Conservation (phyloP, 2,888 invertebrate species). For the Tricholauxania praeusta region DNA sequence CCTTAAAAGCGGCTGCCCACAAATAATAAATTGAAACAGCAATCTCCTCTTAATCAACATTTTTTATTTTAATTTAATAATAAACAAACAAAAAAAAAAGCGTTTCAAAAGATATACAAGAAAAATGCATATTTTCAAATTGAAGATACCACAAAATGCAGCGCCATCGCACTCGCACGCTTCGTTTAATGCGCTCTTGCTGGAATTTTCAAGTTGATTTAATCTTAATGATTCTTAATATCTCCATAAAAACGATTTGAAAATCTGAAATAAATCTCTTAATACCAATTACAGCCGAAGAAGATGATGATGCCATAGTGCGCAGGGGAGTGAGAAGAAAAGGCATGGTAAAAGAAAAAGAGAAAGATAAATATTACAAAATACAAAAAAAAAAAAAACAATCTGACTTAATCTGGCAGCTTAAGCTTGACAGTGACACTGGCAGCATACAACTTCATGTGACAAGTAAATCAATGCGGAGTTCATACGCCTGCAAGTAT, state of each 20-base stretch:
- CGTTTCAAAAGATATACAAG: too few relatives aligned
- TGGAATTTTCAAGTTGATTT: slow-evolving; percentile 9
- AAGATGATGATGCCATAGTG: neutral
- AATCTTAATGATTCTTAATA: slow-evolving; percentile 20
- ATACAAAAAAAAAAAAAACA: neutral
- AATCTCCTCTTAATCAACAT: slow-evolving; percentile 11
- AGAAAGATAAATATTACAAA: neutral
- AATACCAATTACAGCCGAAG: slow-evolving; percentile 14
- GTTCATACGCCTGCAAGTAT: slow-evolving; percentile 1
- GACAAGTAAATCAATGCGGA: slow-evolving; percentile 10
- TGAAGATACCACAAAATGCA: too few relatives aligned
- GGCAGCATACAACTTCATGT: neutral
- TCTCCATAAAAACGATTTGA: slow-evolving; percentile 8
- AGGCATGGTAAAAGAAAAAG: neutral
- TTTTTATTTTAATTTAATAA: neutral
- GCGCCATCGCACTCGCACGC: too few relatives aligned
- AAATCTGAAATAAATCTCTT: slow-evolving; percentile 21
- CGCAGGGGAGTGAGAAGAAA: neutral
- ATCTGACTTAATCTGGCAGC: slow-evolving; percentile 5
- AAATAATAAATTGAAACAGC: neutral
- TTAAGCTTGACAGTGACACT: slow-evolving; percentile 6
- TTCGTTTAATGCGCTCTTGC: too few relatives aligned
- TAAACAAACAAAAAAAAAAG: too few relatives aligned
- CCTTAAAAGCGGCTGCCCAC: too few relatives aligned
- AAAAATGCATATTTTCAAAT: too few relatives aligned